Evolutionary conservation across 1,140 invertebrate genomes (phyloP).

Genomic region (Brachionus manjavacas): DNA sequence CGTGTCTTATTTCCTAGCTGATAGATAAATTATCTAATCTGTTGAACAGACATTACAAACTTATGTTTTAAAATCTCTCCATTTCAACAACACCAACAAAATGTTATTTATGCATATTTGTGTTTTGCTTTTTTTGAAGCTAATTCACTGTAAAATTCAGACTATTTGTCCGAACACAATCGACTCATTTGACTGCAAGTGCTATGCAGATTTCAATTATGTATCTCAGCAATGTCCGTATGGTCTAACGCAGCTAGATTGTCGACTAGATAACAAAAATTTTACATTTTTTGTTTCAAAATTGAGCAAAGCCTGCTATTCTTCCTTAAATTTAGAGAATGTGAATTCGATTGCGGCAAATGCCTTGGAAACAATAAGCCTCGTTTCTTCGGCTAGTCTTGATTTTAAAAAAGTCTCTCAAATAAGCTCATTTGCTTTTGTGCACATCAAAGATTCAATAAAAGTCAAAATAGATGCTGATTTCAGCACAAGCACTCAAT

Average conservation of each 20-base stretch:
- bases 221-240: background rate
- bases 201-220: background rate
- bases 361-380: background rate
- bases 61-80: background rate
- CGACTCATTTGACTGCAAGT: background rate
- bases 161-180: background rate
- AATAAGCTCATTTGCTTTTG: background rate
- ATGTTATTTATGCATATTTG: background rate
- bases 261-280: background rate
- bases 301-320: background rate
- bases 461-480: background rate
- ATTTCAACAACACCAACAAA: background rate
- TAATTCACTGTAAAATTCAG: background rate
- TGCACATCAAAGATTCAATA: background rate
- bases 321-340: background rate
- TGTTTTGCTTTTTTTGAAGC: background rate
- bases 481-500: background rate
- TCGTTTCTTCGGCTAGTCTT: background rate
- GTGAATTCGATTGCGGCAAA: background rate
- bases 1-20: background rate
- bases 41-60: background rate
- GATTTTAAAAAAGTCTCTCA: background rate
- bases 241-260: background rate
- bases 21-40: background rate
- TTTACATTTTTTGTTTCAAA: background rate